phyloP scores from a whole-genome alignment of 2,113 vertebrate species.

The Arizona elegans region DNA sequence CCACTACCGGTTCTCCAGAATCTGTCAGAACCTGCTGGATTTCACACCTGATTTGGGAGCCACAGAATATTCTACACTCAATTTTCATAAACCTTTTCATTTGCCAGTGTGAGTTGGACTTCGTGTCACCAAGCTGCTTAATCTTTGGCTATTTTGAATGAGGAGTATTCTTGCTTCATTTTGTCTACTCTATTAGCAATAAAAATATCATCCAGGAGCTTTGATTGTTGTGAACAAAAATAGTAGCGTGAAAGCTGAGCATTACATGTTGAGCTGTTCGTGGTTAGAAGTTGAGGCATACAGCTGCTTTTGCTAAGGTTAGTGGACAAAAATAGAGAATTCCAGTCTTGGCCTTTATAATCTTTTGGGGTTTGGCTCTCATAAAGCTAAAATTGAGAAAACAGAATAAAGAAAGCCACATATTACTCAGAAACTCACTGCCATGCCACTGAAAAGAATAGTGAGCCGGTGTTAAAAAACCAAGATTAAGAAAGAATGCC shows the following conservation, averaged over 20 bases:
- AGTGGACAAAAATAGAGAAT: slow-evolving; percentile 32
- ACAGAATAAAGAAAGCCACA: slow-evolving; percentile 34
- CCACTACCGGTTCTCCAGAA: too few species aligned
- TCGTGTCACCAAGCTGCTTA: not conserved
- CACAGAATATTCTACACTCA: not conserved
- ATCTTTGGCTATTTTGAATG: not conserved
- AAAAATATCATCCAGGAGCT: not conserved
- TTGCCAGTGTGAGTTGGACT: not conserved
- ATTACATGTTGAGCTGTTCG: not conserved
- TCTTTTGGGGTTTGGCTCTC: slow-evolving; percentile 43
- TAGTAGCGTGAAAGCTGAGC: not conserved
- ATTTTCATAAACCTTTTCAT: not conserved
- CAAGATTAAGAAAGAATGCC: slow-evolving; percentile 47
- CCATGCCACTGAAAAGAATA: slow-evolving; percentile 44
- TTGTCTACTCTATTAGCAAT: not conserved
- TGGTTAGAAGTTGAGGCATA: not conserved
- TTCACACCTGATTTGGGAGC: too few species aligned
- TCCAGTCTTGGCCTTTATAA: slow-evolving; percentile 43
- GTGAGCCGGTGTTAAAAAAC: slow-evolving; percentile 46
- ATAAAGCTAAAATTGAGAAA: slow-evolving; percentile 46
- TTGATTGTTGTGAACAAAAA: not conserved
- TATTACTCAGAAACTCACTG: slow-evolving; percentile 17
- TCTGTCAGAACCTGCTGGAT: too few species aligned
- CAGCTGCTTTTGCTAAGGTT: not conserved
- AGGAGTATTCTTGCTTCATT: not conserved